Percentiles rank a stretch among this genome's conserved stretches.
These are phyloP conservation scores for Sturnus vulgaris DNA, from an alignment of 2,113 vertebrate species.

Conservation along the genomic window DNA sequence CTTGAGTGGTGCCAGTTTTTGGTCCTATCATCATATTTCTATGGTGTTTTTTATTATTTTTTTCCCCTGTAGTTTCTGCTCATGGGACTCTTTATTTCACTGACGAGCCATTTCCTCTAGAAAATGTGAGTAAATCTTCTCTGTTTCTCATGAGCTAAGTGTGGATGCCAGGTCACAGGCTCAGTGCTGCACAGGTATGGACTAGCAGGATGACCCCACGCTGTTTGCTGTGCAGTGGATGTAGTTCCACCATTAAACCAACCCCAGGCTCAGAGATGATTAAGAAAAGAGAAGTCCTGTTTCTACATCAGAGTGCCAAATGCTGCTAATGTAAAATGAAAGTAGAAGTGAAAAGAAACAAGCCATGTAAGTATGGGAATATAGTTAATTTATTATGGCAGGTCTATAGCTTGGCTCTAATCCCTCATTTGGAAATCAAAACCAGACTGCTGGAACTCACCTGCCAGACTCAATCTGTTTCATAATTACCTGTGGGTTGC, in stretches of 20 bases:
- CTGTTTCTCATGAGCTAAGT: background rate
- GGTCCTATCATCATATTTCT: background rate
- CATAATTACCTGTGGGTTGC: slow-evolving; percentile 45
- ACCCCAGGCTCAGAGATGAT: background rate
- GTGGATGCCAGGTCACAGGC: background rate
- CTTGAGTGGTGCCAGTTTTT: background rate
- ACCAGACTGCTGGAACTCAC: slow-evolving; percentile 25
- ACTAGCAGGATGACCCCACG: background rate
- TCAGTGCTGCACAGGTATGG: background rate
- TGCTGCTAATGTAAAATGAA: slow-evolving; percentile 58
- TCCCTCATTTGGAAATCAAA: slow-evolving; percentile 23
- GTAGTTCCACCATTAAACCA: background rate
- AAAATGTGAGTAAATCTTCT: background rate
- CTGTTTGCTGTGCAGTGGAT: background rate
- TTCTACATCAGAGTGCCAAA: slow-evolving; percentile 21
- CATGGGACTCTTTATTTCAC: background rate
- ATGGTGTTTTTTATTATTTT: background rate
- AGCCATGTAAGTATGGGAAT: slow-evolving; percentile 10
- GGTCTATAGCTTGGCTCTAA: slow-evolving; percentile 42
- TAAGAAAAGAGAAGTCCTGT: background rate
- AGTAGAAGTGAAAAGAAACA: slow-evolving; percentile 59
- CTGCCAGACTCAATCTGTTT: slow-evolving; percentile 34
- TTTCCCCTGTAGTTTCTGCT: background rate
- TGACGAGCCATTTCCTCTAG: background rate
- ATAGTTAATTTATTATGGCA: slow-evolving; percentile 53